These are phyloP conservation scores for Drosophila kohkoa DNA, from an alignment of 1,140 invertebrate species.

Conservation along the genomic window DNA sequence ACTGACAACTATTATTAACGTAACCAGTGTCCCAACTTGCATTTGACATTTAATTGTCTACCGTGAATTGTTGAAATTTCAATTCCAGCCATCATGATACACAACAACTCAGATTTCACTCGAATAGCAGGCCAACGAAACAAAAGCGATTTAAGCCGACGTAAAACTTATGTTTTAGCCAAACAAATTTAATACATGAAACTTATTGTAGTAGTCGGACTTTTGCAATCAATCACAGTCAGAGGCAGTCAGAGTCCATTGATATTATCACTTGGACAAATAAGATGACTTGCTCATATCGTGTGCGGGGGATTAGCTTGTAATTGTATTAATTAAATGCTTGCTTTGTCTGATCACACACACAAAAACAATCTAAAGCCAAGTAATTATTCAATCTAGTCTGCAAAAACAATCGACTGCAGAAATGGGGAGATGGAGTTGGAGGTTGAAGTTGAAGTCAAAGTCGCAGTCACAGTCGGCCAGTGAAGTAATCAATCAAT, in stretches of 20 bases:
- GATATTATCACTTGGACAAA: constrained; percentile 50
- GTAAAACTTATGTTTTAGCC: neutral
- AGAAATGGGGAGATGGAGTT: neutral
- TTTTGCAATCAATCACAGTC: constrained; percentile 6
- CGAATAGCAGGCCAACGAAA: neutral
- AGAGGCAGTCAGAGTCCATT: neutral
- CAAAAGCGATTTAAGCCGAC: neutral
- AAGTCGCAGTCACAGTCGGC: neutral
- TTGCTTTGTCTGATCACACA: constrained; percentile 25
- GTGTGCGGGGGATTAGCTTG: constrained; percentile 27
- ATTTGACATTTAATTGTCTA: constrained; percentile 69
- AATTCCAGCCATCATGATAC: constrained; percentile 24
- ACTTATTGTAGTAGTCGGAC: neutral
- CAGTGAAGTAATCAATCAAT: constrained; percentile 58
- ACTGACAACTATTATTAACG: constrained; percentile 77
- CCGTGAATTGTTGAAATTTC: constrained; percentile 58
- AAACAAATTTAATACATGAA: neutral
- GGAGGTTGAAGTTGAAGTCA: constrained; percentile 4
- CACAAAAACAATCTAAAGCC: constrained; percentile 48
- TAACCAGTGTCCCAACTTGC: constrained; percentile 35
- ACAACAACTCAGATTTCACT: neutral
- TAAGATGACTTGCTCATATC: constrained; percentile 62
- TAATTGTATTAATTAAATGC: constrained; percentile 58
- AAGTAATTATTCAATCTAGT: constrained; percentile 6
- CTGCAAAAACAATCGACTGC: constrained; percentile 14